Conservation (phyloP, 2,888 invertebrate species). For the Drosophila mettleri region DNA sequence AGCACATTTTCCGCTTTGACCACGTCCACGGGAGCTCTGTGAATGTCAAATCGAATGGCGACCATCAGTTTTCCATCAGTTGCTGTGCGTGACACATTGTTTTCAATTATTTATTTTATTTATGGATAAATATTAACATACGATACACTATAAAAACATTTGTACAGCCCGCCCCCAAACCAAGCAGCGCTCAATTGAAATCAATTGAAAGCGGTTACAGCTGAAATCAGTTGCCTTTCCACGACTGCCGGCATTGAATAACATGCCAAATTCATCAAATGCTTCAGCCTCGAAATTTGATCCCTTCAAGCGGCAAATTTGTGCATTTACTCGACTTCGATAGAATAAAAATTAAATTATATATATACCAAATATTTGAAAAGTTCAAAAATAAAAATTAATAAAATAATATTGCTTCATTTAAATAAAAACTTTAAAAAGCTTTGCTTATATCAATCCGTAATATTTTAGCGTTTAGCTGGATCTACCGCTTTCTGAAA, state of each 20-base stretch:
- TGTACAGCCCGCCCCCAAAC: constrained; percentile 7
- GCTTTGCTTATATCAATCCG: neutral
- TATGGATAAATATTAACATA: constrained; percentile 49
- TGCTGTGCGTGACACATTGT: constrained; percentile 43
- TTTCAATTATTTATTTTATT: constrained; percentile 44
- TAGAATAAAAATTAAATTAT: neutral
- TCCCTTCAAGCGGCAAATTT: constrained; percentile 4
- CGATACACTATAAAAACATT: constrained; percentile 39
- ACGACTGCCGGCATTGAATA: constrained; percentile 49
- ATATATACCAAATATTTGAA: too few relatives aligned
- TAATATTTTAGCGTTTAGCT: neutral
- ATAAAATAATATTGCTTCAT: too few relatives aligned
- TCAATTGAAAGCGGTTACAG: constrained; percentile 67
- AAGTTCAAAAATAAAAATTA: too few relatives aligned
- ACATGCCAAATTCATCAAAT: constrained; percentile 58
- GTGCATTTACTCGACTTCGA: neutral
- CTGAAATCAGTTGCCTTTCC: constrained; percentile 60
- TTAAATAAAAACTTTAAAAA: too few relatives aligned
- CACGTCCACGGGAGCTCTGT: constrained; percentile 30
- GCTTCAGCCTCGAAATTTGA: constrained; percentile 45
- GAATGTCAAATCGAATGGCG: constrained; percentile 22
- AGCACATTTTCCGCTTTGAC: constrained; percentile 43
- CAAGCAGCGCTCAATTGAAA: constrained; percentile 53
- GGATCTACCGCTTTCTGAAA: constrained; percentile 13
- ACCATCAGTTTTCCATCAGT: constrained; percentile 31